Conservation (phyloP, 2,113 vertebrate genomes). For the Aptenodytes patagonicus region DNA sequence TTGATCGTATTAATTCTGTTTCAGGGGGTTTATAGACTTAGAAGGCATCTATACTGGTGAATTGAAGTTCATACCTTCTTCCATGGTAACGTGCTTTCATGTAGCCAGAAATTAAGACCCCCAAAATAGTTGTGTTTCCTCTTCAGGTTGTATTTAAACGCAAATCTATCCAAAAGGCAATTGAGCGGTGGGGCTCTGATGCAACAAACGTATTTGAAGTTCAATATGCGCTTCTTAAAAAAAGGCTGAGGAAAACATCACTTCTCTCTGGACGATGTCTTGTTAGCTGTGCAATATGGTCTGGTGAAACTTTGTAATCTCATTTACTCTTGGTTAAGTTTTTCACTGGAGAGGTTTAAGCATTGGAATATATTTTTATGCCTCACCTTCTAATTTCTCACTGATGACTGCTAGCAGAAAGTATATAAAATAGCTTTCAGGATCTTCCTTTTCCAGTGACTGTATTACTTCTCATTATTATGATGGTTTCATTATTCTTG, state of each 20-base stretch:
- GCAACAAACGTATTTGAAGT: not conserved
- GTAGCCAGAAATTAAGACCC: not conserved
- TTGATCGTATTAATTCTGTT: not conserved
- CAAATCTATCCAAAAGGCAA: not conserved
- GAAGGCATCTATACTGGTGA: not conserved
- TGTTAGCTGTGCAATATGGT: not conserved
- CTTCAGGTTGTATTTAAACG: not conserved
- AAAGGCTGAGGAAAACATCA: not conserved
- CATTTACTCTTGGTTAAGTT: not conserved
- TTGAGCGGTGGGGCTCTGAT: not conserved
- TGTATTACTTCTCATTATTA: not conserved
- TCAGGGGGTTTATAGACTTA: not conserved
- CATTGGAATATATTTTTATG: not conserved
- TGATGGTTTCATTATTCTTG: not conserved
- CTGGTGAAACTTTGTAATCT: not conserved
- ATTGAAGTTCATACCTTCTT: not conserved
- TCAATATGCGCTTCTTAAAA: not conserved
- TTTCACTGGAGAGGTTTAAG: not conserved
- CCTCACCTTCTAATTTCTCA: not conserved
- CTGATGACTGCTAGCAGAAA: not conserved
- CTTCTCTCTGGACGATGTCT: not conserved
- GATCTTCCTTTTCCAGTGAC: not conserved
- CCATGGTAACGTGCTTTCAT: not conserved
- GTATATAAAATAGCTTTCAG: constrained; percentile 4
- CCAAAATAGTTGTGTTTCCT: not conserved